Evolutionary conservation across 2,797 vertebrate species (phyloP).

Genomic region (Chaetodon trifasciatus): DNA sequence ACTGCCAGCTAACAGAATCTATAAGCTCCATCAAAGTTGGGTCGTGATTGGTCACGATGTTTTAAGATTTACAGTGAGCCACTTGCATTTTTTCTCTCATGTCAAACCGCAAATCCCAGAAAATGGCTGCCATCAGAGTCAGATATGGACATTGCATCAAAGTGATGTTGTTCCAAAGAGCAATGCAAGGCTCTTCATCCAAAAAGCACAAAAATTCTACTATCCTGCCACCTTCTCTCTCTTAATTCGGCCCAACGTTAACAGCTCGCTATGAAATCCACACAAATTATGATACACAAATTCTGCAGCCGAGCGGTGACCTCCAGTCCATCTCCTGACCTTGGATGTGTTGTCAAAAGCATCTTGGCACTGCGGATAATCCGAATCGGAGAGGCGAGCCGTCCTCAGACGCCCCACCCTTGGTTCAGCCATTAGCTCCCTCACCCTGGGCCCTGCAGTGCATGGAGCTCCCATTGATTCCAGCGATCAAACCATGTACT

Average conservation of each 20-base stretch:
- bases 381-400: conserved; percentile 34
- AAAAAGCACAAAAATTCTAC: neutral
- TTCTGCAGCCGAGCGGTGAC: conserved; percentile 11
- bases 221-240: neutral
- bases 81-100: conserved; percentile 1
- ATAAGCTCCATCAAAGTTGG: neutral
- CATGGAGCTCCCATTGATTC: conserved; percentile 84
- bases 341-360: conserved; percentile 57
- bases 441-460: conserved; percentile 77
- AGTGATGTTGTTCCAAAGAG: neutral
- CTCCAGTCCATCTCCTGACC: conserved; percentile 60
- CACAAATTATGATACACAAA: neutral
- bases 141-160: conserved; percentile 1
- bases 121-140: conserved; percentile 40
- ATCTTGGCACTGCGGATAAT: conserved; percentile 54
- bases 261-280: neutral
- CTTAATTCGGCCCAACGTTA: neutral
- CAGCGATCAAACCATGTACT: conserved; percentile 84
- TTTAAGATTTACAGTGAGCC: neutral
- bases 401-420: conserved; percentile 78
- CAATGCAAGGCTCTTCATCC: neutral
- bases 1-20: neutral
- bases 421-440: conserved; percentile 82
- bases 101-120: conserved; percentile 25
- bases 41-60: neutral